Percentiles rank a stretch among this genome's conserved stretches.
These are phyloP conservation scores for Cistogaster globosa DNA, from an alignment of 2,888 invertebrate genomes.

Conservation along the genomic window DNA sequence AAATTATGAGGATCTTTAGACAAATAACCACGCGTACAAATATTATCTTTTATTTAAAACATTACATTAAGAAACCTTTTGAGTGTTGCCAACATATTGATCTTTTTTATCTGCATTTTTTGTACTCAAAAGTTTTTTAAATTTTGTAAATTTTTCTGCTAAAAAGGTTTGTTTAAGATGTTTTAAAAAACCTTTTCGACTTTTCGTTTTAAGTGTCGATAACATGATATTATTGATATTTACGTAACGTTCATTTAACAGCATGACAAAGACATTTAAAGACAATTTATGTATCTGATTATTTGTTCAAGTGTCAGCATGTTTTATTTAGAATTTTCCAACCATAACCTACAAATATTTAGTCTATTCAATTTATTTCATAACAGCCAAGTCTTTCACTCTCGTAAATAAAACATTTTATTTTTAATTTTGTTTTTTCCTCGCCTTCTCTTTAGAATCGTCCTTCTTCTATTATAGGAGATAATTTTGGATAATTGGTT, in stretches of 20 bases:
- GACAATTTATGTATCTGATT: background rate
- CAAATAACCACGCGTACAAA: background rate
- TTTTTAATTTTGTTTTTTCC: constrained; percentile 8
- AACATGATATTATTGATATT: constrained; percentile 1
- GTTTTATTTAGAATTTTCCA: background rate
- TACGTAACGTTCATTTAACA: background rate
- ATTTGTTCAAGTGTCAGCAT: background rate
- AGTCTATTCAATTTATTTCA: constrained; percentile 3
- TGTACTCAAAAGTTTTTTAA: too few species aligned
- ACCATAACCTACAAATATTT: constrained; percentile 33
- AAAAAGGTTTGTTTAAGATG: background rate
- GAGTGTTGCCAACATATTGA: constrained; percentile 17
- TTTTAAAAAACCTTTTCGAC: background rate
- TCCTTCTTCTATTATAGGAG: background rate
- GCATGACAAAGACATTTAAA: background rate
- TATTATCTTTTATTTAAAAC: background rate
- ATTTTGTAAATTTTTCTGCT: background rate
- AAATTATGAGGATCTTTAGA: constrained; percentile 37
- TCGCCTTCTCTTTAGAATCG: background rate
- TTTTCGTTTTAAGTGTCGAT: background rate
- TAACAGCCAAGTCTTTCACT: constrained; percentile 25
- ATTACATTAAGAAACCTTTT: background rate
- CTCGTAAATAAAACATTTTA: constrained; percentile 21
- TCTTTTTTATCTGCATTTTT: background rate
- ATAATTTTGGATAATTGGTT: background rate